Evolutionary conservation across 2,113 vertebrate species (phyloP).

Genomic region (Gorsachius goisagi): DNA sequence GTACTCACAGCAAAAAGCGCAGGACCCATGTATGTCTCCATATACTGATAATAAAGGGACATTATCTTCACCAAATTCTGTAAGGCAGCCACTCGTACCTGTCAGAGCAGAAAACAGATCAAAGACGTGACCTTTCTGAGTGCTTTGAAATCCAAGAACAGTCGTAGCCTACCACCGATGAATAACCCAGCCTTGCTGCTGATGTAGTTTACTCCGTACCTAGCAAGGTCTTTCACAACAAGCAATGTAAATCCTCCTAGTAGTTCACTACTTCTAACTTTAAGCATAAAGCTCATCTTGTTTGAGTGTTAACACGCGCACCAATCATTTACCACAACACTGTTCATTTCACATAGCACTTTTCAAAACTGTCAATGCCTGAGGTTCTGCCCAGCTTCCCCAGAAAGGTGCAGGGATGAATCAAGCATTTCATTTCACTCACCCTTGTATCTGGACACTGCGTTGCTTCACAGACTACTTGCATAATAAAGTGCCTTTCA

Average conservation of each 20-base stretch:
- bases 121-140: background rate
- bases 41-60: slow-evolving; percentile 98
- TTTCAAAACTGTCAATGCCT: background rate
- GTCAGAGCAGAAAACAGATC: background rate
- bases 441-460: slow-evolving; percentile 97
- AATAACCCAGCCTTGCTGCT: background rate
- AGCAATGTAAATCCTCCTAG: rapidly evolving
- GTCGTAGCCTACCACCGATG: background rate
- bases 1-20: slow-evolving; percentile 94
- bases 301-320: rapidly evolving
- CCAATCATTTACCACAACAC: rapidly evolving
- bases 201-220: background rate
- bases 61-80: slow-evolving; percentile 99
- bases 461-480: slow-evolving; percentile 98
- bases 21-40: slow-evolving; percentile 99
- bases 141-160: background rate
- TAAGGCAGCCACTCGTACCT: slow-evolving; percentile 96
- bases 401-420: no score
- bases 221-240: background rate
- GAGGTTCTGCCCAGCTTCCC: background rate
- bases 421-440: slow-evolving; percentile 52
- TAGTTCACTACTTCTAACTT: background rate
- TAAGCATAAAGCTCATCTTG: background rate
- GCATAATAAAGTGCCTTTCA: slow-evolving; percentile 99
- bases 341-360: background rate